A percentile compares a stretch with the other conserved stretches of the same genome.
phyloP scores from a whole-genome alignment of 2,113 vertebrate genomes.

The Alexandromys fortis region DNA sequence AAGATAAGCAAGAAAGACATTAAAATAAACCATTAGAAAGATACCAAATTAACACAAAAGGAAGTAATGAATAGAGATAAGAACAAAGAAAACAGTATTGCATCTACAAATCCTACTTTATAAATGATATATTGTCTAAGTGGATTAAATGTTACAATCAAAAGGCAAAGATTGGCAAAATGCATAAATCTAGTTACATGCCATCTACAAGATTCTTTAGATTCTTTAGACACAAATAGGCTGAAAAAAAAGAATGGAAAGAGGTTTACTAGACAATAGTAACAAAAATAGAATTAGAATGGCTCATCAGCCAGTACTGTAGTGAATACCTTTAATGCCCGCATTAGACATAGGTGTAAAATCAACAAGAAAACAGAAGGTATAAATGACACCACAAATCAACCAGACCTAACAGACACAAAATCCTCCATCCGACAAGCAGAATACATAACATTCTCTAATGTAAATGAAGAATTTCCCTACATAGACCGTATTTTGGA shows the following conservation, averaged over 20 bases:
- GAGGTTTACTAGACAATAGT: not conserved
- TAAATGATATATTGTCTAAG: not conserved
- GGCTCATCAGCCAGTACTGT: not conserved
- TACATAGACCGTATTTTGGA: not conserved
- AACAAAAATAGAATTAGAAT: not conserved
- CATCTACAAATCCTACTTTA: not conserved
- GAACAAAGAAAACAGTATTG: not conserved
- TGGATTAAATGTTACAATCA: not conserved
- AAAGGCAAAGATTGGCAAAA: not conserved
- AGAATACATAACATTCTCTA: not conserved
- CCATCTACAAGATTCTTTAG: not conserved
- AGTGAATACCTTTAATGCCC: not conserved
- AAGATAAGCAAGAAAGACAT: not conserved
- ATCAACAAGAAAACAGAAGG: not conserved
- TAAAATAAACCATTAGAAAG: not conserved
- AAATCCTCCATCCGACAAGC: not conserved
- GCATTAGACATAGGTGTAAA: not conserved
- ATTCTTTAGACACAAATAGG: not conserved
- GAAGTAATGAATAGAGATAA: not conserved
- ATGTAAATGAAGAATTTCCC: not conserved
- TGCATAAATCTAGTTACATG: not conserved
- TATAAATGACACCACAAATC: not conserved
- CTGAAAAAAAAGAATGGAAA: not conserved
- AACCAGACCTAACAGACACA: not conserved
- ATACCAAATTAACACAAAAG: not conserved